phyloP scores from a whole-genome alignment of 2,888 invertebrate species.

The Drosophila parthenogenetica region DNA sequence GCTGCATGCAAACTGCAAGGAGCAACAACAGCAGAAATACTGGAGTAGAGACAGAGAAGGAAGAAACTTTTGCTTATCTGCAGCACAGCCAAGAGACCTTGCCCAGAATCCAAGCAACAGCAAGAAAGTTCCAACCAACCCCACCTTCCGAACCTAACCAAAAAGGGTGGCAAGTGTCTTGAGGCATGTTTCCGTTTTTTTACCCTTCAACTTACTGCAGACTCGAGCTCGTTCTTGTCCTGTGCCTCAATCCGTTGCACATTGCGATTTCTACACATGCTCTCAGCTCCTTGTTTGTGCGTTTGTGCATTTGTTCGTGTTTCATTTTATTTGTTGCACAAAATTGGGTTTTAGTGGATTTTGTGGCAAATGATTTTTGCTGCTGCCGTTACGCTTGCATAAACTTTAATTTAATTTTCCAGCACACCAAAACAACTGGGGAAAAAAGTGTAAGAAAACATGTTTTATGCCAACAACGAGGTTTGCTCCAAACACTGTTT shows the following conservation, averaged over 20 bases:
- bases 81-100: conserved; percentile 41
- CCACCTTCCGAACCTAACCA: not conserved
- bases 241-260: conserved; percentile 21
- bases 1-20: conserved; percentile 43
- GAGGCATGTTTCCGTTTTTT: conserved; percentile 19
- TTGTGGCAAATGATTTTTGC: conserved; percentile 81
- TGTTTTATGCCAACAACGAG: conserved; percentile 7
- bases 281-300: conserved; percentile 57
- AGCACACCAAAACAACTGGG: conserved; percentile 31
- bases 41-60: not conserved
- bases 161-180: conserved; percentile 41
- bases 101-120: conserved; percentile 32
- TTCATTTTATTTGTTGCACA: conserved; percentile 77
- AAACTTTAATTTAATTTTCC: conserved; percentile 79
- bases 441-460: conserved; percentile 12
- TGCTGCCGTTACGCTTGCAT: conserved; percentile 78
- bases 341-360: conserved; percentile 81
- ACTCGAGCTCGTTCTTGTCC: conserved; percentile 35
- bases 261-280: conserved; percentile 30
- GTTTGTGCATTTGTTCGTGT: conserved; percentile 69
- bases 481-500: conserved; percentile 5
- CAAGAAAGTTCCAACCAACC: conserved; percentile 14
- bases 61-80: conserved; percentile 59
- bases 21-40: conserved; percentile 15
- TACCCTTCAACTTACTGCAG: conserved; percentile 16